phyloP scores from a whole-genome alignment of 1,140 invertebrate genomes.

The Cyclargus thomasi region DNA sequence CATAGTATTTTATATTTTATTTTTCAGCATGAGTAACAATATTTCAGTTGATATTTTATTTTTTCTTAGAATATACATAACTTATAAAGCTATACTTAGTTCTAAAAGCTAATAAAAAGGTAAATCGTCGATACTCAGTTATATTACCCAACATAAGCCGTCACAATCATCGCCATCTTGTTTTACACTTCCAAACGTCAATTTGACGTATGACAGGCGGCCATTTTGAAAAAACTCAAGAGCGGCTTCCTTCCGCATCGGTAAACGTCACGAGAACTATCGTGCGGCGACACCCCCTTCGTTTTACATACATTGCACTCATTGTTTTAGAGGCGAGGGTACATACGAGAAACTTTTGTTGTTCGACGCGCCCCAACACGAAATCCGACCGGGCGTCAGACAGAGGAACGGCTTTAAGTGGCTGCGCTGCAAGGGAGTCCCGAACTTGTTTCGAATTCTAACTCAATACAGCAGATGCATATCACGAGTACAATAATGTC shows the following conservation, averaged over 20 bases:
- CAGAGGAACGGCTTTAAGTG: slow-evolving; percentile 31
- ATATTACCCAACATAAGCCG: not conserved
- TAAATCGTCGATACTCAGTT: not conserved
- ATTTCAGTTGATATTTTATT: too few species aligned
- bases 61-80: too few species aligned
- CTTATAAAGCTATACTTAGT: too few species aligned
- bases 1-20: not conserved
- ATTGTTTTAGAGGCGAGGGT: slow-evolving; percentile 66
- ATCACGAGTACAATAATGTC: not conserved
- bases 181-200: slow-evolving; percentile 56
- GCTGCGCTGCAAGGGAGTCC: slow-evolving; percentile 28
- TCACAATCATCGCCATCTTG: slow-evolving; percentile 47
- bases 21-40: not conserved
- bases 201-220: slow-evolving; percentile 63
- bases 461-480: slow-evolving; percentile 13
- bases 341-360: slow-evolving; percentile 67
- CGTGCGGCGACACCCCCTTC: slow-evolving; percentile 64
- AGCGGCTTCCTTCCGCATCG: slow-evolving; percentile 70
- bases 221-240: slow-evolving; percentile 72
- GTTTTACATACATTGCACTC: slow-evolving; percentile 70
- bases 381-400: slow-evolving; percentile 42
- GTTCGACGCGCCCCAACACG: slow-evolving; percentile 49
- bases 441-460: slow-evolving; percentile 22
- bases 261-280: slow-evolving; percentile 67
- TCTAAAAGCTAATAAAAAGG: too few species aligned